Evolutionary conservation across 2,888 invertebrate genomes (phyloP).

Genomic region (Tipula helvola): DNA sequence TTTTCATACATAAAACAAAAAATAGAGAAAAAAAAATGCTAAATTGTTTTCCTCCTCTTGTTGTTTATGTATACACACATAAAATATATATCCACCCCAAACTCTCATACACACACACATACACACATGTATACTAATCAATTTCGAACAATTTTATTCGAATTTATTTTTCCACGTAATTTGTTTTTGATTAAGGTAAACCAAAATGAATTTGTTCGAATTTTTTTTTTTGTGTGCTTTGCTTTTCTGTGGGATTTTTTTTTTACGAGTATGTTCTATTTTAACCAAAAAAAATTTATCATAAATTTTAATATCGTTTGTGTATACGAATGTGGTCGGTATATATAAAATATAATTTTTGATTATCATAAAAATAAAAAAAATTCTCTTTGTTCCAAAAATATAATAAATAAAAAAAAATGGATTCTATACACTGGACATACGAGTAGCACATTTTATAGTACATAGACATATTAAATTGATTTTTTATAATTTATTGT

Average conservation of each 20-base stretch:
- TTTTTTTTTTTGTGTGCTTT: not conserved
- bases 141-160: slow-evolving; percentile 6
- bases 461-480: too few species aligned
- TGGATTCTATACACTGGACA: too few species aligned
- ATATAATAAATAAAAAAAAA: too few species aligned
- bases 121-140: not conserved
- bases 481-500: too few species aligned
- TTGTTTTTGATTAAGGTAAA: slow-evolving; percentile 10
- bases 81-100: not conserved
- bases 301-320: not conserved
- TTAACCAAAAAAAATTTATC: not conserved
- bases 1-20: not conserved
- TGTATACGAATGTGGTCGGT: not conserved
- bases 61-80: not conserved
- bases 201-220: slow-evolving; percentile 6
- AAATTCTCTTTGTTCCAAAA: too few species aligned
- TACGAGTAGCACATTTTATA: too few species aligned
- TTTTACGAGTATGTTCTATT: not conserved
- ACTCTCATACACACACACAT: not conserved
- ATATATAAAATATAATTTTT: too few species aligned
- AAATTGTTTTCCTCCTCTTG: not conserved
- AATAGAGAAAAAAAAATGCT: not conserved
- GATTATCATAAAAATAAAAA: too few species aligned
- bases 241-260: not conserved
- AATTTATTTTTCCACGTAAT: slow-evolving; percentile 9